Evolutionary conservation across 2,888 invertebrate species (phyloP), one percentile per base, ranked within the genome.

Genomic region (Flexamia atlantica): DNA sequence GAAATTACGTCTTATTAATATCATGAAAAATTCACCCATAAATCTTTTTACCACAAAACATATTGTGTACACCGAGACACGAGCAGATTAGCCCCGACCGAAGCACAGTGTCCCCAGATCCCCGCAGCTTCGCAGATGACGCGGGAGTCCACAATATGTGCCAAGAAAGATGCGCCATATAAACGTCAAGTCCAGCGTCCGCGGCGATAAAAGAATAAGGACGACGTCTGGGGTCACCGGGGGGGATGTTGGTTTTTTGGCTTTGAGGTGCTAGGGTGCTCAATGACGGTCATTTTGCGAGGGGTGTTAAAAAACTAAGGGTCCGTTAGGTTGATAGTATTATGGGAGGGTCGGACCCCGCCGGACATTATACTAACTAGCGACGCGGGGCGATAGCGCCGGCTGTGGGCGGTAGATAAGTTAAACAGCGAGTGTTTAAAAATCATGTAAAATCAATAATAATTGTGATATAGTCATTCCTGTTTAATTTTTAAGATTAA

Each of bases 241-340:
- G 68, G 82, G 79, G 84, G 76, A 82, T 84, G 84, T 84, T 84
- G 84, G 84, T 84, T 84, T 84, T 84, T 84, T 84, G 84, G 84
- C 84, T 84, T 84, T 82, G 84, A 84, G 84, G 84, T 84, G 84
- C 82, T 32, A 74, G 81, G 81, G 84, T 57, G 84, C 82, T 85
- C 85, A 83, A 85, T 83, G 85, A 85, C 76, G 85, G 85, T 85
- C 85, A 85, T 85, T 85, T 76, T 74, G 83, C 25, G 70, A 57
- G 76, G 83, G 72, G 85, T 64, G 85, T 85, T 85, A 85, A 85
- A 85, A 85, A 85, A 85, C 85, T 85, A 85, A 85, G 85, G 85
- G 85, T 85, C 83, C 85, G 85, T 85, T 85, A 83, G 81, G 83
- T 85, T 85, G 85, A 85, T 85, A 85, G 83, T 85, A 83, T 85